Evolutionary conservation across 53 echinoderm and acorn worm species (phyloP).

Genomic region (Temnopleurus reevesii): DNA sequence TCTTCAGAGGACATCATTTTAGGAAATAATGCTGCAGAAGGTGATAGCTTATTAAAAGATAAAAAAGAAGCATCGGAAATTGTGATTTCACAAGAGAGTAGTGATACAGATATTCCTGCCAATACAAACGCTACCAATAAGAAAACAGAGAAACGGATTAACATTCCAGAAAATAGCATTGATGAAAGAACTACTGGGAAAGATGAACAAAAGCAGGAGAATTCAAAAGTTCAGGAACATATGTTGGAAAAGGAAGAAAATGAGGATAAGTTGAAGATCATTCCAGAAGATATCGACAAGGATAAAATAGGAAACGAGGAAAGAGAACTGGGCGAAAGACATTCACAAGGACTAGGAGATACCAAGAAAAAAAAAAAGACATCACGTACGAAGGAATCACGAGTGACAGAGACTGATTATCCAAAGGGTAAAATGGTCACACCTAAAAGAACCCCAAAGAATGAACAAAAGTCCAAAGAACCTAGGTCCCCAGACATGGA

Average conservation of each 20-base stretch:
- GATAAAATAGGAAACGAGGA: background rate
- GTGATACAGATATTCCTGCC: background rate
- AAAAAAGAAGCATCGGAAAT: background rate
- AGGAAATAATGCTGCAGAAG: background rate
- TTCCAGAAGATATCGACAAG: background rate
- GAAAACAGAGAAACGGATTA: background rate
- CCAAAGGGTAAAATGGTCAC: conserved; percentile 24
- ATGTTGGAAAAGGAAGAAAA: background rate
- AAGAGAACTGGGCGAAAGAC: background rate
- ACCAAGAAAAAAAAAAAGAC: background rate
- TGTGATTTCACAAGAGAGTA: background rate
- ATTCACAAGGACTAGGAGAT: background rate
- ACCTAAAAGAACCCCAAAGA: conserved; percentile 10
- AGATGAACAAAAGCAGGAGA: background rate
- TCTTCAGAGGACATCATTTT: background rate
- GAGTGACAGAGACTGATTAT: background rate
- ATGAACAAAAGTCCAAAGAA: background rate
- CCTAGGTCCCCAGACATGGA: no score
- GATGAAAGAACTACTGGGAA: background rate
- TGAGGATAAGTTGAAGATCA: background rate
- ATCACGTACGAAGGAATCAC: background rate
- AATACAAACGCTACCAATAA: background rate
- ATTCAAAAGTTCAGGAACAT: background rate
- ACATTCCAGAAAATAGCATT: background rate
- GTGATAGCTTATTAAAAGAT: background rate